These are phyloP conservation scores for Temnothorax unifasciatus DNA, from an alignment of 2,888 invertebrate species.

Conservation along the genomic window DNA sequence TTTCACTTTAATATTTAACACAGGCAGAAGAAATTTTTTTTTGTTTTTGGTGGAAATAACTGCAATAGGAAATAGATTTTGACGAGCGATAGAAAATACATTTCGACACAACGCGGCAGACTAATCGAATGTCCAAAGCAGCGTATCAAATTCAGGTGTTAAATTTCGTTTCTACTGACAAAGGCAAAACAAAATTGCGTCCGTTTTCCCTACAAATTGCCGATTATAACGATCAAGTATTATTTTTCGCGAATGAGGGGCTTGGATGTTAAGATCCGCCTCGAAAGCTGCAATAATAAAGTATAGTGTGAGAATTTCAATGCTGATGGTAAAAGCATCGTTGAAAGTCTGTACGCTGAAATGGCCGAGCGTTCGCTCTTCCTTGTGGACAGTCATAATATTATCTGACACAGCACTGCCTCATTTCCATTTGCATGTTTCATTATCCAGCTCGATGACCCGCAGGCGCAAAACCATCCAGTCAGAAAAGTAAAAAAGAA, in stretches of 20 bases:
- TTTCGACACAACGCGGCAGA: constrained; percentile 15
- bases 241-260: constrained; percentile 54
- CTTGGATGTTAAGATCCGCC: constrained; percentile 69
- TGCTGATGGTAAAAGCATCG: constrained; percentile 66
- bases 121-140: constrained; percentile 48
- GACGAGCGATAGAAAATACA: constrained; percentile 40
- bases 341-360: constrained; percentile 68
- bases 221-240: constrained; percentile 58
- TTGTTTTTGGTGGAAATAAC: constrained; percentile 13
- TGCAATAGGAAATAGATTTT: constrained; percentile 32
- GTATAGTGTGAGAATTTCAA: constrained; percentile 66
- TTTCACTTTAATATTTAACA: constrained; percentile 33
- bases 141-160: constrained; percentile 23
- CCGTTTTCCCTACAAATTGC: constrained; percentile 49
- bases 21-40: neutral
- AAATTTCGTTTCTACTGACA: constrained; percentile 37
- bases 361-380: constrained; percentile 69
- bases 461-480: constrained; percentile 71
- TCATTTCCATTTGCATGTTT: constrained; percentile 83
- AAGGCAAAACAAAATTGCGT: constrained; percentile 39
- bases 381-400: constrained; percentile 81
- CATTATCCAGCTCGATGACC: constrained; percentile 82
- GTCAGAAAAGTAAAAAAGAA: constrained; percentile 70
- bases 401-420: constrained; percentile 81
- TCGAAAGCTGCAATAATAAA: constrained; percentile 65